Percentiles rank a stretch among this genome's conserved stretches.
These are phyloP conservation scores for Pao palembangensis DNA, from an alignment of 2,113 vertebrate species.

Conservation along the genomic window DNA sequence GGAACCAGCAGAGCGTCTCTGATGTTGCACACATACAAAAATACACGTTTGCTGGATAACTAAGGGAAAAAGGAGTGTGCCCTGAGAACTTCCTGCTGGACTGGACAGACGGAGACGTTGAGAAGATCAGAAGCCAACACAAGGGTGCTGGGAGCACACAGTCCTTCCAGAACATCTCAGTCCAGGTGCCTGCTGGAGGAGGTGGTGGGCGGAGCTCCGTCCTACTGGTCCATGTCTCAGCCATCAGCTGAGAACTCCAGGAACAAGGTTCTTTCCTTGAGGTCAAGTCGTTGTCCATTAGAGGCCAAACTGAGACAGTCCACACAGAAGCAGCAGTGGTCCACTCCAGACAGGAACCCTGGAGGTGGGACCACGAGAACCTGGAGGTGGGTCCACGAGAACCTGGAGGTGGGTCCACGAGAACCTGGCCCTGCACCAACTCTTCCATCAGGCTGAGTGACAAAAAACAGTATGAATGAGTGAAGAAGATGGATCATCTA, in stretches of 20 bases:
- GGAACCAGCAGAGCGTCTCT: no score
- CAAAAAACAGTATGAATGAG: neutral
- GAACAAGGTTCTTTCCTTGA: constrained; percentile 14
- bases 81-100: constrained; percentile 51
- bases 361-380: constrained; percentile 23
- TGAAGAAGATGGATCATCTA: no score
- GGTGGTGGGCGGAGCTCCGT: constrained; percentile 62
- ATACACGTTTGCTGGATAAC: no score
- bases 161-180: constrained; percentile 16
- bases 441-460: neutral
- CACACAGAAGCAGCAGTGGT: constrained; percentile 13
- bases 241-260: no score
- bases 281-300: constrained; percentile 30
- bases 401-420: constrained; percentile 19
- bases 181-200: constrained; percentile 49
- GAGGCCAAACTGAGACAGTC: constrained; percentile 39
- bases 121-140: constrained; percentile 1
- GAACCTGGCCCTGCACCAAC: constrained; percentile 2
- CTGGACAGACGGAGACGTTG: constrained; percentile 4
- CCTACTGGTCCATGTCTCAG: no score
- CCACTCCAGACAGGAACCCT: constrained; percentile 6
- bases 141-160: constrained; percentile 23
- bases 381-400: constrained; percentile 27
- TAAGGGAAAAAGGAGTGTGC: constrained; percentile 27
- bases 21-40: no score